These are phyloP conservation scores for Bombus sibiricus DNA, from an alignment of 1,140 invertebrate species.

Conservation along the genomic window DNA sequence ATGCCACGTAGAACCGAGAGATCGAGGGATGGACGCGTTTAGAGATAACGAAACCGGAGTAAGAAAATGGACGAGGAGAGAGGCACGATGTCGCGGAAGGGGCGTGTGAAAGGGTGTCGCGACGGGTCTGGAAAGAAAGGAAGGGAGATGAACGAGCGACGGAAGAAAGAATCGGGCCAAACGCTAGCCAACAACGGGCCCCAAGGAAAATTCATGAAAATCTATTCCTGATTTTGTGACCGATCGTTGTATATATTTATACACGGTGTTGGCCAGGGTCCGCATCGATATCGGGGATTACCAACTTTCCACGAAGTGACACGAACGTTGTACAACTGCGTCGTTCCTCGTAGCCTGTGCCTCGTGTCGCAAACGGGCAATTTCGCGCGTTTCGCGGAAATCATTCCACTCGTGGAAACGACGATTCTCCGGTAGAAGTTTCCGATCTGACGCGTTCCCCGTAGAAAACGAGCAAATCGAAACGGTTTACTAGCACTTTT, in stretches of 20 bases:
- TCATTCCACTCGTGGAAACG: not conserved
- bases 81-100: constrained; percentile 21
- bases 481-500: not conserved
- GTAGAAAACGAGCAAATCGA: not conserved
- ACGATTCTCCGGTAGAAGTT: not conserved
- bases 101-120: constrained; percentile 15
- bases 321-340: not conserved
- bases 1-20: constrained; percentile 20
- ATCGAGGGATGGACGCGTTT: constrained; percentile 42
- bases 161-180: constrained; percentile 53
- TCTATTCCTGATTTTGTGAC: constrained; percentile 70
- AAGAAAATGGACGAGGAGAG: constrained; percentile 16
- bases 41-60: constrained; percentile 25
- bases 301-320: constrained; percentile 18
- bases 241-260: constrained; percentile 61
- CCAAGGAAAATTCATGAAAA: constrained; percentile 74
- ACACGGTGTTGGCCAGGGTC: constrained; percentile 12
- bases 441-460: not conserved
- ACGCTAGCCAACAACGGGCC: constrained; percentile 36
- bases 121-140: not conserved
- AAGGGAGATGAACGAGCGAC: not conserved
- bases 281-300: not conserved
- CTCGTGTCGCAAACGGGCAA: not conserved
- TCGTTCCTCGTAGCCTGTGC: not conserved
- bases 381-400: constrained; percentile 1